phyloP scores from a whole-genome alignment of 2,888 invertebrate genomes.

The Lepidocyrtinus sp. region DNA sequence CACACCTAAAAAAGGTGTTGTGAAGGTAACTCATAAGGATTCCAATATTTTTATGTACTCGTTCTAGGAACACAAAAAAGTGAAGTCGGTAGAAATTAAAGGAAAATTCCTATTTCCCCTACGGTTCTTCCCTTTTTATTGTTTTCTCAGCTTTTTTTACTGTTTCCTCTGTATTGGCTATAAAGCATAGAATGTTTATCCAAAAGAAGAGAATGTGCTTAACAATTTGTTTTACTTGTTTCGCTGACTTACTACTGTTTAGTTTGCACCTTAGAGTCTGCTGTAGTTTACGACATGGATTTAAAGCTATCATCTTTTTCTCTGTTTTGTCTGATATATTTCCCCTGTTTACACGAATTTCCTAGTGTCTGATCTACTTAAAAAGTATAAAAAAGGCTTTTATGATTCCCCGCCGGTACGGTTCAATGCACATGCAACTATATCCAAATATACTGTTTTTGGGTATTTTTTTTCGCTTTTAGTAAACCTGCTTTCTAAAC shows the following conservation, averaged over 20 bases:
- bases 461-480: too few relatives aligned
- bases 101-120: slow-evolving; percentile 16
- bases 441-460: too few relatives aligned
- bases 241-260: slow-evolving; percentile 21
- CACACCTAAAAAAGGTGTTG: slow-evolving; percentile 29
- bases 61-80: slow-evolving; percentile 42
- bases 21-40: slow-evolving; percentile 38
- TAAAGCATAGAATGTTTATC: too few relatives aligned
- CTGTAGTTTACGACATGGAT: background rate
- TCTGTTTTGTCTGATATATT: slow-evolving; percentile 1
- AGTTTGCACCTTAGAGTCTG: slow-evolving; percentile 4
- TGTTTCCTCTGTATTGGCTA: slow-evolving; percentile 24
- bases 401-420: background rate
- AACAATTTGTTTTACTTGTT: slow-evolving; percentile 38
- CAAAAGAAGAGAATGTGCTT: too few relatives aligned
- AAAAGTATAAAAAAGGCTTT: slow-evolving; percentile 3
- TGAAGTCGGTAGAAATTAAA: slow-evolving; percentile 52
- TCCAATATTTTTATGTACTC: slow-evolving; percentile 48
- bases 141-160: slow-evolving; percentile 34
- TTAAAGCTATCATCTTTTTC: slow-evolving; percentile 13
- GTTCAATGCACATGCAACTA: background rate
- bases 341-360: background rate
- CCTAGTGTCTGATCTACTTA: slow-evolving; percentile 40
- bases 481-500: too few relatives aligned
- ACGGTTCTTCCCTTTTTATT: slow-evolving; percentile 24